Evolutionary conservation across 1,140 invertebrate species (phyloP), one percentile per base, ranked within the genome.

Genomic region (Polyergus mexicanus): DNA sequence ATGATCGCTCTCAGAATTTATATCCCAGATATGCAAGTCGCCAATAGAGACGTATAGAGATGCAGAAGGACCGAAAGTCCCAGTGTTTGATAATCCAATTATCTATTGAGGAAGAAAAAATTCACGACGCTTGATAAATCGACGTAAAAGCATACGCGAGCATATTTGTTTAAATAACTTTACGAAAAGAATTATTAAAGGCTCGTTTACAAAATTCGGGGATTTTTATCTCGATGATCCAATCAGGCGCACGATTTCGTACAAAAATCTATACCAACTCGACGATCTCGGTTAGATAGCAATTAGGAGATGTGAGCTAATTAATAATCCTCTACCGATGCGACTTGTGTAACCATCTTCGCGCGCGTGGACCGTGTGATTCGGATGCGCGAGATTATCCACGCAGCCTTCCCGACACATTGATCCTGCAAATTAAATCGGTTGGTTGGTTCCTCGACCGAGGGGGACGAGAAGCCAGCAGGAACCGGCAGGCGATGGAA

Each of bases 371-470:
- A 91, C 85, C 89, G 77, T 87, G 77, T 87, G 75, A 91, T 85
- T 89, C 83, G 77, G 77, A 90, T 86, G 62, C 62, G 84, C 77
- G 72, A 58, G 86, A 90, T 90, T 86, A 90, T 90, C 60, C 68
- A 63, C 47, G 85, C 60, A 47, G 76, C 81, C 74, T 86, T 88
- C 76, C 77, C 75, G 78, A 85, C 65, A 84, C 65, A 86, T 90
- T 90, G 89, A 92, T 91, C 81, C 85, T 89, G 68, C 86, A 92
- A 91, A 92, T 91, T 87, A 92, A 90, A 51, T 51, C 47, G 47
- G 84, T 85, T 66, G 84, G 78, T 85, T 69, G 84, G 69, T 68
- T 88, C 86, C 86, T 83, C 88, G 88, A 65, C 78, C 32, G 71
- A 85, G 74, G 62, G 25, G 38, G 63, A 32, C 69, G 80, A 83